Evolutionary conservation across 2,888 invertebrate species (phyloP).

Genomic region (Clitarchus hookeri): DNA sequence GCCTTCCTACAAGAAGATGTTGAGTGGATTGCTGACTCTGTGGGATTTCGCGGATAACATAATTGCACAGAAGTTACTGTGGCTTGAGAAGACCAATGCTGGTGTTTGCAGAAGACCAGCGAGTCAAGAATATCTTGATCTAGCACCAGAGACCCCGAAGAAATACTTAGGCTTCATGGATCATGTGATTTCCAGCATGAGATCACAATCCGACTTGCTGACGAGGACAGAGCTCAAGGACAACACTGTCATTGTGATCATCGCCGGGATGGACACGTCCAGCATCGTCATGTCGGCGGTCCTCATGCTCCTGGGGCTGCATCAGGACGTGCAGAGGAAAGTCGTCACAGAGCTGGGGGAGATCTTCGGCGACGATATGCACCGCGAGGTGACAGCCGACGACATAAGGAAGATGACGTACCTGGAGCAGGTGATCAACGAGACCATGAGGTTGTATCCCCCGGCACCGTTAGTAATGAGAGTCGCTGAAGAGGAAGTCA

Average conservation of each 20-base stretch:
- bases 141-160: neutral
- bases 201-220: slow-evolving; percentile 24
- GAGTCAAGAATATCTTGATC: slow-evolving; percentile 12
- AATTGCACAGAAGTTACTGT: slow-evolving; percentile 26
- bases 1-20: slow-evolving; percentile 1
- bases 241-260: slow-evolving; percentile 41
- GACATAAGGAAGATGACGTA: slow-evolving; percentile 42
- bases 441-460: slow-evolving; percentile 42
- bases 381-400: slow-evolving; percentile 36
- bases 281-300: slow-evolving; percentile 34
- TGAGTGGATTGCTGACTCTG: slow-evolving; percentile 2
- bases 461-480: slow-evolving; percentile 31
- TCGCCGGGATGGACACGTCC: slow-evolving; percentile 42
- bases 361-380: slow-evolving; percentile 34
- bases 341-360: slow-evolving; percentile 36
- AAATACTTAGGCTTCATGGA: slow-evolving; percentile 33
- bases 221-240: slow-evolving; percentile 36
- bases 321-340: slow-evolving; percentile 41
- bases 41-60: slow-evolving; percentile 29
- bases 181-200: slow-evolving; percentile 26
- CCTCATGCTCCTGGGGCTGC: slow-evolving; percentile 40
- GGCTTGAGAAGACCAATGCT: neutral
- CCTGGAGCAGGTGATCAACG: slow-evolving; percentile 44
- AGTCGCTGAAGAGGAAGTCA: neutral
- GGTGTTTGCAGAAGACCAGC: neutral